Evolutionary conservation across 2,113 vertebrate species (phyloP).

Genomic region (Vombatus ursinus): DNA sequence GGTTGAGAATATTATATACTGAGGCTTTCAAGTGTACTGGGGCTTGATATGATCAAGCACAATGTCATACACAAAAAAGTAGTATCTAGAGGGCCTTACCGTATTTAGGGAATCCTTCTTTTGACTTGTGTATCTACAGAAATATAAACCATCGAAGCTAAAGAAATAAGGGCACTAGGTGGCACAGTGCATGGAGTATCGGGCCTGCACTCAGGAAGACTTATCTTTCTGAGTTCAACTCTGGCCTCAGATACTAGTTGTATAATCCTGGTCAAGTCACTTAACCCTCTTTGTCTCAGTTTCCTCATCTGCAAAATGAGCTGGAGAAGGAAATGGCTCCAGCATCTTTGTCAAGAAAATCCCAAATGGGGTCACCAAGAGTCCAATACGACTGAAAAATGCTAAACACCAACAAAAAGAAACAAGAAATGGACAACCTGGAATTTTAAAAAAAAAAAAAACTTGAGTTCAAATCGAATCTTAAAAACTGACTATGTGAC

Average conservation of each 20-base stretch:
- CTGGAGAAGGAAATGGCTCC: not conserved
- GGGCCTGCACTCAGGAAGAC: too few relatives aligned
- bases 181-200: too few relatives aligned
- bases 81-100: not conserved
- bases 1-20: not conserved
- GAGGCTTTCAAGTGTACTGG: not conserved
- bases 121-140: not conserved
- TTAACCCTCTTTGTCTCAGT: not conserved
- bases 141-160: not conserved
- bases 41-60: not conserved
- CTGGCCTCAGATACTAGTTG: not conserved
- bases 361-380: not conserved
- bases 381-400: not conserved
- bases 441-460: not conserved
- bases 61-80: not conserved
- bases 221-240: not conserved
- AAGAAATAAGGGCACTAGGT: not conserved
- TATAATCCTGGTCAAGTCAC: not conserved
- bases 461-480: not conserved
- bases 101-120: not conserved
- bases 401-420: not conserved
- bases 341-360: too few relatives aligned
- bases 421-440: not conserved
- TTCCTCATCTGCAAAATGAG: not conserved
- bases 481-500: not conserved